A percentile compares a stretch with the other conserved stretches of the same genome.
These are phyloP conservation scores for Notiomystis cincta DNA, from an alignment of 2,113 vertebrate genomes.

Conservation along the genomic window DNA sequence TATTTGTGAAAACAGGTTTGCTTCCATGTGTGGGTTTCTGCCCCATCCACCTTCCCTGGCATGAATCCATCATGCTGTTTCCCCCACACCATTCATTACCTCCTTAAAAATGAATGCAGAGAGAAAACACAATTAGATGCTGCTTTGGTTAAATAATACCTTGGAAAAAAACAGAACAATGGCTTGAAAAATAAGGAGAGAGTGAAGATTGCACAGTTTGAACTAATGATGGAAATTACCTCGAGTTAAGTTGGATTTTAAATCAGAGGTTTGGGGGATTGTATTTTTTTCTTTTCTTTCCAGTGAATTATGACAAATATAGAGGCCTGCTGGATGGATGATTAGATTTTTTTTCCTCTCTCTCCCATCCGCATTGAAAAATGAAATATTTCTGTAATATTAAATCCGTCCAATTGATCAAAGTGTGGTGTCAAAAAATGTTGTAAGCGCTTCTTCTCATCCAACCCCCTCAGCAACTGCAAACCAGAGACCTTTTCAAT, in stretches of 20 bases:
- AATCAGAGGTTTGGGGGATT: conserved; percentile 7
- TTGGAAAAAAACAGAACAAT: conserved; percentile 21
- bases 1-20: conserved; percentile 15
- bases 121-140: conserved; percentile 70
- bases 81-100: conserved; percentile 52
- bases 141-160: conserved; percentile 69
- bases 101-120: conserved; percentile 45
- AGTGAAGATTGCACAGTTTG: not conserved
- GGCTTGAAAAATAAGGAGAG: conserved; percentile 38
- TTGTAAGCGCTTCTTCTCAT: conserved; percentile 66
- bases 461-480: conserved; percentile 33
- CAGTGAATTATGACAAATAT: conserved; percentile 59
- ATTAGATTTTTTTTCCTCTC: conserved; percentile 62
- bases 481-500: conserved; percentile 39
- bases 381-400: conserved; percentile 80
- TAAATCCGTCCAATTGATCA: conserved; percentile 76
- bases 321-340: conserved; percentile 59
- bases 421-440: conserved; percentile 66
- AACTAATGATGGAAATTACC: conserved; percentile 66
- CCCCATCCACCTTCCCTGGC: conserved; percentile 35
- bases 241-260: conserved; percentile 56
- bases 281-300: conserved; percentile 8
- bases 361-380: conserved; percentile 56
- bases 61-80: conserved; percentile 40
- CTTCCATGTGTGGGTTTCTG: not conserved